These are phyloP conservation scores for Lampropteryx suffumata DNA, from an alignment of 2,888 invertebrate genomes.

Conservation along the genomic window DNA sequence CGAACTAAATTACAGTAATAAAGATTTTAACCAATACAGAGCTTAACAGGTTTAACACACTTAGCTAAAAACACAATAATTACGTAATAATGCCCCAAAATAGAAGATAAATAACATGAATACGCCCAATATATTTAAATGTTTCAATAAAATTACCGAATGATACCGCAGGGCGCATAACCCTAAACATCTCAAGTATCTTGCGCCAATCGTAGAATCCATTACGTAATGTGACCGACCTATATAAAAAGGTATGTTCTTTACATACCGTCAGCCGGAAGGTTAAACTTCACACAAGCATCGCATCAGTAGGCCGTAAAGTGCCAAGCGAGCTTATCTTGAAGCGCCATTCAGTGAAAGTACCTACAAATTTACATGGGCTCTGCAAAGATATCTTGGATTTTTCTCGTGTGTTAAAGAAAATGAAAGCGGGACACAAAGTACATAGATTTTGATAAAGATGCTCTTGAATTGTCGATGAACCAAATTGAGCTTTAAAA, in stretches of 20 bases:
- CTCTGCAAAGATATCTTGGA: slow-evolving; percentile 11
- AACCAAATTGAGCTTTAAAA: slow-evolving; percentile 8
- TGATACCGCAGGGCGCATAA: slow-evolving; percentile 31
- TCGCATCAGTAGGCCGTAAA: slow-evolving; percentile 41
- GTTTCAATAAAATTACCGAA: slow-evolving; percentile 38
- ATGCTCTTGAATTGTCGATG: slow-evolving; percentile 1
- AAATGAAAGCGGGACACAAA: slow-evolving; percentile 2
- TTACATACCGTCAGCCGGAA: slow-evolving; percentile 50
- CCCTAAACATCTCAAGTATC: slow-evolving; percentile 39
- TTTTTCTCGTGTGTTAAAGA: slow-evolving; percentile 3
- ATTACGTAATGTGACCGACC: slow-evolving; percentile 62
- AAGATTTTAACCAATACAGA: no score
- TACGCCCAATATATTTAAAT: slow-evolving; percentile 32
- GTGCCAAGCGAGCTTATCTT: slow-evolving; percentile 43
- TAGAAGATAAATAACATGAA: slow-evolving; percentile 18
- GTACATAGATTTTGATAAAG: background rate
- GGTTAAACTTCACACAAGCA: slow-evolving; percentile 59
- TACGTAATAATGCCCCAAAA: no score
- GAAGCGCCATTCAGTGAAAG: slow-evolving; percentile 39
- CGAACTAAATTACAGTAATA: no score
- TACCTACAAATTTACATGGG: slow-evolving; percentile 45
- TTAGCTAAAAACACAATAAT: no score
- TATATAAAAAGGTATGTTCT: slow-evolving; percentile 44
- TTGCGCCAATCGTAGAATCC: slow-evolving; percentile 48
- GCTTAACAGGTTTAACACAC: no score